Evolutionary conservation across 2,888 invertebrate species (phyloP), one percentile per base, ranked within the genome.

Genomic region (Trissolcus japonicus): DNA sequence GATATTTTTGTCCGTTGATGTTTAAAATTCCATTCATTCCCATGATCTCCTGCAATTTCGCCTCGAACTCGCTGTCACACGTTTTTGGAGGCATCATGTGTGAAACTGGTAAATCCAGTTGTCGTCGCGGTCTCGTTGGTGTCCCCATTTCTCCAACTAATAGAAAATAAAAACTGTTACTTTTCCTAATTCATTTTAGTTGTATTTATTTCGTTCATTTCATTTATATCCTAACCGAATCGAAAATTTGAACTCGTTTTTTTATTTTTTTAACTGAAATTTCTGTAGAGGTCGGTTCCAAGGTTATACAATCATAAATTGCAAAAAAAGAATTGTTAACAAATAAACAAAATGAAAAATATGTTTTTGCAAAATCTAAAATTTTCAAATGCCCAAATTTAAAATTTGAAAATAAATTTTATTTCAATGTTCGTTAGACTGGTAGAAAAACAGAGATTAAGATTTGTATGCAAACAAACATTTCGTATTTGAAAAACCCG

Each of bases 1-100:
- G 92, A 90, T 95, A 97, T 84, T 93, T 93, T 82, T 92, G 90
- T 56, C 94, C 95, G 83, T 95, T 93, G 72, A 98, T 95, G 79
- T 93, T 96, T 77, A 98, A 90, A 84, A 96, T 95, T 68, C 98
- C 98, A 87, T 95, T 97, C 90, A 95, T 95, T 90, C 96, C 95
- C 93, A 96, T 96, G 71, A 98, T 98, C 90, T 97, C 97, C 84
- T 95, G 94, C 83, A 98, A 93, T 88, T 95, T 95, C 79, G 93
- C 93, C 86, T 98, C 97, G 63, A 92, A 91, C 83, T 93, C 93
- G 19, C 89, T 89, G 80, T 89, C 88, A 46, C 89, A 89, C 85
- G 94, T 93, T 89, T 94, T 94, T 63, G 92, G 91, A 78, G 92
- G 92, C 86, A 91, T 90, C 80, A 92, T 91, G 77, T 91, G 92